These are phyloP conservation scores for Venturia canescens DNA, from an alignment of 1,140 invertebrate genomes.

Conservation along the genomic window DNA sequence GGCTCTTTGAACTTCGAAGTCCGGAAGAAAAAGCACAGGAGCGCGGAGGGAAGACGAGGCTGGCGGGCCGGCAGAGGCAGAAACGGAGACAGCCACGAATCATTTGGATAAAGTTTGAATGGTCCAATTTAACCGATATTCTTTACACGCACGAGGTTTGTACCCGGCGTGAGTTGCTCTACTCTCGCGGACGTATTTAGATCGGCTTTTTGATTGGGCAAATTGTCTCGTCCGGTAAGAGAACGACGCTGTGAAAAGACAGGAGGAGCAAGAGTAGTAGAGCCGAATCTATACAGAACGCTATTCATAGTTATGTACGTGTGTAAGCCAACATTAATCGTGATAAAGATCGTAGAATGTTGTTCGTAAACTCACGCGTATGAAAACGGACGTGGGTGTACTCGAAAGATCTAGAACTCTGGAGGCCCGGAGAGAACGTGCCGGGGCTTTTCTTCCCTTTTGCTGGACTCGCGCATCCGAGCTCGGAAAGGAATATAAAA, in stretches of 20 bases:
- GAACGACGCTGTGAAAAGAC: conserved; percentile 61
- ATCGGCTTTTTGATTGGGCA: conserved; percentile 75
- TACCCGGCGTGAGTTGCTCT: conserved; percentile 39
- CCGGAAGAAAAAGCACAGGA: too few relatives aligned
- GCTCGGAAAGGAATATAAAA: too few relatives aligned
- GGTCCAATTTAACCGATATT: conserved; percentile 68
- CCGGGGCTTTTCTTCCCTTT: too few relatives aligned
- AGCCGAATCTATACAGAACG: not conserved
- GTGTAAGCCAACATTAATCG: not conserved
- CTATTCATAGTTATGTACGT: conserved; percentile 1
- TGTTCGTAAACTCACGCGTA: conserved; percentile 19
- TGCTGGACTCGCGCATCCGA: too few relatives aligned
- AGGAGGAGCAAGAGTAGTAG: conserved; percentile 47
- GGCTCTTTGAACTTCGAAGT: not conserved
- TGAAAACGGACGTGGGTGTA: not conserved
- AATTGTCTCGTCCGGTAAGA: conserved; percentile 76
- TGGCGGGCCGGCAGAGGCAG: not conserved
- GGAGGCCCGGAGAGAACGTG: not conserved
- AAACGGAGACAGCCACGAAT: conserved; percentile 23
- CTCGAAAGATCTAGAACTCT: not conserved
- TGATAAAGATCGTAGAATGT: not conserved
- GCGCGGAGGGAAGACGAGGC: not conserved
- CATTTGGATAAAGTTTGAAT: conserved; percentile 61
- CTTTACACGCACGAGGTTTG: conserved; percentile 57
- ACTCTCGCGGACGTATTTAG: conserved; percentile 65